Base-by-base conservation (phyloP, 2,797 vertebrate species). In the Chaenodraco wilsoni region DNA sequence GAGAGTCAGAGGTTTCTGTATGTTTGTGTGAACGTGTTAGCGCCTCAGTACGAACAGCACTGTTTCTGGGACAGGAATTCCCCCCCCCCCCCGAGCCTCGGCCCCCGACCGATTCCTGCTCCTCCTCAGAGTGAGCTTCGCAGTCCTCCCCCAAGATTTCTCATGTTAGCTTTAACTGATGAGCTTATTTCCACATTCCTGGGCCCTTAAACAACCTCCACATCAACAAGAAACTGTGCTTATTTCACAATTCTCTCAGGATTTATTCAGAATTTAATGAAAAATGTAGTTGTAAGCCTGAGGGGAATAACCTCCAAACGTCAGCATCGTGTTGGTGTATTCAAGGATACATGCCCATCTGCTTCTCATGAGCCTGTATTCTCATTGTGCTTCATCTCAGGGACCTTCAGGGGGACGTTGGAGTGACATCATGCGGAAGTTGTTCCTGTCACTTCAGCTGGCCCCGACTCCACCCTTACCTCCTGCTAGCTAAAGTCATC, bases 121-220 rank as follows among this genome's bases (percentile, higher is more conserved):
- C 72, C 65, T 78, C 72, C 57, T 61, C 31, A 51, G 48, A 23
- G 40, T 52, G 12, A 12, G 9, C 21, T 74, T 76, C 69, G 57
- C 82, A 78, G 68, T 84, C 70, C 72, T 85, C 79, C 82, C 79
- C 81, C 50, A 64, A 71, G 58, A 33, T 57, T 67, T 63, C 60
- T 72, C 79, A 65, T 71, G 73, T 78, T 72, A 44, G 65, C 62
- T 68, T 60, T 43, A 72, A 63, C 19, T 44, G 52, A 66, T 82
- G 84, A 81, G 65, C 72, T 80, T 68, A 77, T 84, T 83, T 85
- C 81, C 85, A 85, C 84, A 90, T 88, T 85, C 84, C 72, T 81
- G 74, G 50, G 61, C 46, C 23, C 62, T 81, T 55, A 79, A 82
- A 76, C 55, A 82, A 72, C 56, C 55, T 14, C 27, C 1, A 17